phyloP scores from a whole-genome alignment of 2,113 vertebrate species.

The Pipra filicauda region DNA sequence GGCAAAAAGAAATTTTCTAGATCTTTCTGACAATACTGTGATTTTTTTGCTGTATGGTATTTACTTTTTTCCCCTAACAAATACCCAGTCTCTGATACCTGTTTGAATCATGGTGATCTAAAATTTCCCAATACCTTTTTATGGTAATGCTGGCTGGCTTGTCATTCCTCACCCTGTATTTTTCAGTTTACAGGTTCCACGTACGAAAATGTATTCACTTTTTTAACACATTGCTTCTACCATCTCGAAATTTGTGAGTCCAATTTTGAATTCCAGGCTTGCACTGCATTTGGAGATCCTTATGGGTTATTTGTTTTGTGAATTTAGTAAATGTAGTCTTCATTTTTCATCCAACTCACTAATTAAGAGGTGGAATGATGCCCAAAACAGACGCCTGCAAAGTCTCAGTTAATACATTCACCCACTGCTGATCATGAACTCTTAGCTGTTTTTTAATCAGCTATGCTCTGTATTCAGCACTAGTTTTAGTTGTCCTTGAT shows the following conservation, averaged over 20 bases:
- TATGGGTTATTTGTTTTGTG: constrained; percentile 11
- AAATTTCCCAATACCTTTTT: not conserved
- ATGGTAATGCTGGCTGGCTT: not conserved
- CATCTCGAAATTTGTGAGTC: not conserved
- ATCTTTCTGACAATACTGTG: not conserved
- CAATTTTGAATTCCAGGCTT: not conserved
- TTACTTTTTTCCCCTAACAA: not conserved
- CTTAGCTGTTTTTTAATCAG: not conserved
- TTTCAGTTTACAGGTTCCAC: not conserved
- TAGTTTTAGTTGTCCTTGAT: not conserved
- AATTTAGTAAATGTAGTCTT: constrained; percentile 21
- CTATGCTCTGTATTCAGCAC: not conserved
- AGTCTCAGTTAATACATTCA: not conserved
- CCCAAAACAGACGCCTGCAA: constrained; percentile 11
- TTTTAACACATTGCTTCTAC: not conserved
- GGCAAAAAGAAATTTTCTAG: not conserved
- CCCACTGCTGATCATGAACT: not conserved
- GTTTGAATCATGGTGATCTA: not conserved
- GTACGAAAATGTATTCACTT: not conserved
- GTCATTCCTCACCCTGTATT: not conserved
- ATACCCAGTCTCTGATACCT: not conserved
- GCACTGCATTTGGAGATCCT: not conserved
- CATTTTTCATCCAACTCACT: constrained; percentile 31
- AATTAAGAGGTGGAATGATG: constrained; percentile 42
- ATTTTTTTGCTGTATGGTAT: not conserved